Evolutionary conservation across 1,140 invertebrate species (phyloP), one percentile per base, ranked within the genome.

Genomic region (Homarus americanus): DNA sequence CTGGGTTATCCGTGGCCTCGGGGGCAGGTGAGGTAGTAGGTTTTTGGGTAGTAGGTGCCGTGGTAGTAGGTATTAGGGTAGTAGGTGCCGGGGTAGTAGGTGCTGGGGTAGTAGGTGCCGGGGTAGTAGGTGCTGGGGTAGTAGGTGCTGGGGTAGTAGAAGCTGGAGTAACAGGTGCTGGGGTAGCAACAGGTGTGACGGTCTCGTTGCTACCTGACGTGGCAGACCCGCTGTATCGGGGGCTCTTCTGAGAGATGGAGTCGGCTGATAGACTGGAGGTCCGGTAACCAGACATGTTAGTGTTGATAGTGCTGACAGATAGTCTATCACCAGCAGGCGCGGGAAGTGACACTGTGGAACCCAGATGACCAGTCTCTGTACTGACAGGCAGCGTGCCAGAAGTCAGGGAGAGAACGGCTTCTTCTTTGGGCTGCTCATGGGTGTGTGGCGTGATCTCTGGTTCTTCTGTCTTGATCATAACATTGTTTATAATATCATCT

Each of bases 1-100:
- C 92, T 58, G 86, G 90, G 69, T 89, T 89, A 38, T 86, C 90
- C 17, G 78, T 83, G 2, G 49, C 41, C 20, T 44, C 58, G 41
- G 58, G 44, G 49, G 66, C 34, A n/a, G 66, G 41, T n/a, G n/a
- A n/a, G n/a, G n/a, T n/a, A n/a, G n/a, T n/a, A n/a, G n/a, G n/a
- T n/a, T n/a, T n/a, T n/a, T n/a, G n/a, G 10, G 82, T 58, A 15
- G 69, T 10, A 32, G 87, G 12, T 34, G 87, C 2, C 20, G 78
- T 20, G 32, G 76, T 41, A 32, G 76, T n/a, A 66, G 4, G 32
- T 10, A 12, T 75, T 12, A 0, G 34, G 28, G 49, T 36, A 20
- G 24, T 4, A 53, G 79, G 24, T n/a, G n/a, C n/a, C n/a, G n/a
- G n/a, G n/a, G n/a, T n/a, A n/a, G n/a, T n/a, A n/a, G n/a, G n/a